Evolutionary conservation across 2,113 vertebrate species (phyloP).

Genomic region (Zosterops pallidus): DNA sequence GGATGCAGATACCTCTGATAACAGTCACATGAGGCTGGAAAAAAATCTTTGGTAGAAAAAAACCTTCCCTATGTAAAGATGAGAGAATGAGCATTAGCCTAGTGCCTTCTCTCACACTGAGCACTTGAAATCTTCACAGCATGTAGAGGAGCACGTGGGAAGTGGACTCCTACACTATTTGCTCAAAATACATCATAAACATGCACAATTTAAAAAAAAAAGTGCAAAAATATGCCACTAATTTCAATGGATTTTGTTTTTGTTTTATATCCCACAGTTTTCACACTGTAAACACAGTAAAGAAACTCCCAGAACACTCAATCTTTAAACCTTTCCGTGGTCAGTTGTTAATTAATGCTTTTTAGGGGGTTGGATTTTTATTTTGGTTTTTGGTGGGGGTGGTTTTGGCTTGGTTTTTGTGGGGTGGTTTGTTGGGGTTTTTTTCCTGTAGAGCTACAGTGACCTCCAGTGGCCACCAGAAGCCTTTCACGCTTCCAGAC

Average conservation of each 20-base stretch:
- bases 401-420: not conserved
- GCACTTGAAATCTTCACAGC: not conserved
- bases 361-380: not conserved
- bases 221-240: not conserved
- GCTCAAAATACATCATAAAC: constrained; percentile 47
- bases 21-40: not conserved
- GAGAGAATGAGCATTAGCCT: not conserved
- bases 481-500: not conserved
- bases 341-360: not conserved
- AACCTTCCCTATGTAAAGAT: not conserved
- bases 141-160: not conserved
- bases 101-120: not conserved
- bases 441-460: constrained; percentile 29
- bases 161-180: constrained; percentile 21
- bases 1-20: not conserved
- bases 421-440: not conserved
- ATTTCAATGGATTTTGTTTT: not conserved
- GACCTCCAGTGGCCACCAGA: constrained; percentile 55
- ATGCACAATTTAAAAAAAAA: not conserved
- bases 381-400: not conserved
- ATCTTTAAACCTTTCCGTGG: not conserved
- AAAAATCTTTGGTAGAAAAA: not conserved
- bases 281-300: constrained; percentile 40
- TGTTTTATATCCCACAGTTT: constrained; percentile 36
- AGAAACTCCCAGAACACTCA: constrained; percentile 7